Evolutionary conservation across 2,797 vertebrate genomes (phyloP).

Genomic region (Mycteria americana): DNA sequence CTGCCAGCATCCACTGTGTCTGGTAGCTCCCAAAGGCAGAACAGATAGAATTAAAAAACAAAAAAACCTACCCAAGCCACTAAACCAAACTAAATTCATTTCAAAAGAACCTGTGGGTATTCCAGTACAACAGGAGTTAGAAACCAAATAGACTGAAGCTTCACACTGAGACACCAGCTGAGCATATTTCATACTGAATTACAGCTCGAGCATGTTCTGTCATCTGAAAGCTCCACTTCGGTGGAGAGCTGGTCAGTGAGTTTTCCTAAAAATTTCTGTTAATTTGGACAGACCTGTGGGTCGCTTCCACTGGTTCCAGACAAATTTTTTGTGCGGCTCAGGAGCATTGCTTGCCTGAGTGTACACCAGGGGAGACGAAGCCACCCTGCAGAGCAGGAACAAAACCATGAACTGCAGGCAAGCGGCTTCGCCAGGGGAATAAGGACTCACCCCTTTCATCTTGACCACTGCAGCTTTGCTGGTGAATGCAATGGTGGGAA

Average conservation of each 20-base stretch:
- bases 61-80: neutral
- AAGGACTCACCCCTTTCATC: neutral
- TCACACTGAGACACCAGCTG: neutral
- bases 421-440: neutral
- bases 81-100: neutral
- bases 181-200: neutral
- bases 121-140: neutral
- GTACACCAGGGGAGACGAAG: neutral
- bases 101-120: neutral
- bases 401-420: neutral
- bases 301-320: neutral
- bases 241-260: neutral
- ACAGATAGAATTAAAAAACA: neutral
- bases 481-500: neutral
- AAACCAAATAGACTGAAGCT: neutral
- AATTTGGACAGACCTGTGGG: neutral
- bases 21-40: conserved; percentile 45
- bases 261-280: neutral
- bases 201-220: neutral
- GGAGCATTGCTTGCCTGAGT: neutral
- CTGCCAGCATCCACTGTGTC: conserved; percentile 1
- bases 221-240: neutral
- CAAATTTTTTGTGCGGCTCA: neutral
- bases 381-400: neutral
- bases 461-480: neutral